Evolutionary conservation across 2,888 invertebrate genomes (phyloP).

Genomic region (Metallyticus violacea): DNA sequence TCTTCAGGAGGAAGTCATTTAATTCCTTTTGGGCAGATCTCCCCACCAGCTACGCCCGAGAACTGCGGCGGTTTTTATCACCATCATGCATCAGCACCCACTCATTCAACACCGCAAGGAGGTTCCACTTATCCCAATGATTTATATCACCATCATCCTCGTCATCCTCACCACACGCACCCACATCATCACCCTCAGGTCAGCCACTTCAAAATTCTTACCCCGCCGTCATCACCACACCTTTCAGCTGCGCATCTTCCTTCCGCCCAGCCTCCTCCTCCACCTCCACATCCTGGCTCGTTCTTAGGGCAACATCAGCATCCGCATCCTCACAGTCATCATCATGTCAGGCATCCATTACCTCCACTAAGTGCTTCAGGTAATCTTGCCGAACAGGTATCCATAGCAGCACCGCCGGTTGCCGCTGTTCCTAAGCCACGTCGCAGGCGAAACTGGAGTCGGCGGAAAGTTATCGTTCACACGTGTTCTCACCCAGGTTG

Average conservation of each 20-base stretch:
- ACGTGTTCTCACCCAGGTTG: slow-evolving; percentile 51
- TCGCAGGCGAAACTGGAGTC: slow-evolving; percentile 50
- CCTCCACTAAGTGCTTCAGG: not conserved
- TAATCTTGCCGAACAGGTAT: not conserved
- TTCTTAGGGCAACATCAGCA: slow-evolving; percentile 8
- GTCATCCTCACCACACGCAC: slow-evolving; percentile 26
- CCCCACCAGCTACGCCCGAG: slow-evolving; percentile 48
- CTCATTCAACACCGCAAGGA: not conserved
- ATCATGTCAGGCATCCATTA: not conserved
- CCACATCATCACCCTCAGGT: slow-evolving; percentile 28
- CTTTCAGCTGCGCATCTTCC: slow-evolving; percentile 37
- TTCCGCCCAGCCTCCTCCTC: slow-evolving; percentile 9
- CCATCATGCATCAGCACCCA: slow-evolving; percentile 25
- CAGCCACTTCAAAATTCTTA: slow-evolving; percentile 43
- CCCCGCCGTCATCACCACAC: slow-evolving; percentile 49
- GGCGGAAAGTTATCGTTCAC: slow-evolving; percentile 49
- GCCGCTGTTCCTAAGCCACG: slow-evolving; percentile 38
- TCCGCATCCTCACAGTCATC: slow-evolving; percentile 14
- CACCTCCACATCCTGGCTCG: slow-evolving; percentile 4
- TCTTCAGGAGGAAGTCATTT: slow-evolving; percentile 35
- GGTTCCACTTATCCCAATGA: slow-evolving; percentile 15
- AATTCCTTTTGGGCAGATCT: slow-evolving; percentile 41
- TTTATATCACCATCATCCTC: slow-evolving; percentile 25
- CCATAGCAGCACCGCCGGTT: slow-evolving; percentile 5
- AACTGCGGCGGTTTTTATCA: slow-evolving; percentile 36